These are phyloP conservation scores for Dolichoris vasculosae DNA, from an alignment of 1,140 invertebrate genomes.

Conservation along the genomic window DNA sequence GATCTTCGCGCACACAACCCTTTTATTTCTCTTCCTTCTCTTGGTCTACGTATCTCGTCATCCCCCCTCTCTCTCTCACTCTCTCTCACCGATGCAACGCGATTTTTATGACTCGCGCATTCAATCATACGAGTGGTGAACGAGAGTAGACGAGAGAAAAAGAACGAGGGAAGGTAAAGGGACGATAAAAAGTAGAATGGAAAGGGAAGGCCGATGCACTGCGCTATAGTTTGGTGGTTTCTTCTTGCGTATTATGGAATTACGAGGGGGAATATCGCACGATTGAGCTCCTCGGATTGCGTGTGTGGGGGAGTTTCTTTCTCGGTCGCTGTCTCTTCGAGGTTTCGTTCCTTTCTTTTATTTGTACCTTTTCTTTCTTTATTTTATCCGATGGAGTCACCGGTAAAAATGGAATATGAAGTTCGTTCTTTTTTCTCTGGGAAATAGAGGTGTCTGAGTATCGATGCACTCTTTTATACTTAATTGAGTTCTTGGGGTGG, in stretches of 20 bases:
- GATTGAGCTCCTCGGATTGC: slow-evolving; percentile 47
- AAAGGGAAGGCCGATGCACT: not conserved
- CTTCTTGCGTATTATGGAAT: slow-evolving; percentile 29
- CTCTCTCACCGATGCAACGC: not conserved
- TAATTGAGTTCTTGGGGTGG: slow-evolving; percentile 1
- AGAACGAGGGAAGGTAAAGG: slow-evolving; percentile 13
- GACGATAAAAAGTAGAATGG: not conserved
- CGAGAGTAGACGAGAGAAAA: slow-evolving; percentile 40
- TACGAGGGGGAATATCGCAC: slow-evolving; percentile 36
- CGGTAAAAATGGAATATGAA: slow-evolving; percentile 7
- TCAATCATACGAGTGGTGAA: slow-evolving; percentile 53
- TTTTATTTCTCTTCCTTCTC: slow-evolving; percentile 10
- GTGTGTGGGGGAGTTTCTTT: not conserved
- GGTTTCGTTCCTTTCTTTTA: not conserved
- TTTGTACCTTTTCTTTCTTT: not conserved
- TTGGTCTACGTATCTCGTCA: not conserved
- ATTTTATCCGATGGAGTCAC: not conserved
- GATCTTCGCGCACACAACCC: not conserved
- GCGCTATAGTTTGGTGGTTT: not conserved
- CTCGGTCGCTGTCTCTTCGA: not conserved
- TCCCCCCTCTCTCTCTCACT: not conserved
- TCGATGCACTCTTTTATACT: slow-evolving; percentile 16
- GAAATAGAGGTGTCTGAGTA: not conserved
- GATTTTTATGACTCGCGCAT: slow-evolving; percentile 54
- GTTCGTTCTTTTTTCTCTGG: not conserved